Conservation (phyloP, 2,888 invertebrate species). For the Drosophila dives region DNA sequence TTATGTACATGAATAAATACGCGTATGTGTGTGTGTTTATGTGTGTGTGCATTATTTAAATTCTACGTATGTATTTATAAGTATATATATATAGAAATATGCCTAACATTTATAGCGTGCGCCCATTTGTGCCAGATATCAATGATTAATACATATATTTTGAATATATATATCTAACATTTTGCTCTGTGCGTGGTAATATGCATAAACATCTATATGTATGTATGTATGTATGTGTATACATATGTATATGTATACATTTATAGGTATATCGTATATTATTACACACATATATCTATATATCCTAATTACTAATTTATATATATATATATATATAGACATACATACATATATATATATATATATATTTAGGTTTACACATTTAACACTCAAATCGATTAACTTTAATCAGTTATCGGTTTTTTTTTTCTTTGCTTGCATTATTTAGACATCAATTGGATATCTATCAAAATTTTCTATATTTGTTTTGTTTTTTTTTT, state of each 20-base stretch:
- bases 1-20: slow-evolving; percentile 72
- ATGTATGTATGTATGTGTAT: background rate
- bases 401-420: slow-evolving; percentile 22
- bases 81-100: slow-evolving; percentile 28
- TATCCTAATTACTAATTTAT: background rate
- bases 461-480: slow-evolving; percentile 45
- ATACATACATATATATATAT: slow-evolving; percentile 8
- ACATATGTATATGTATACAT: background rate
- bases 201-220: slow-evolving; percentile 23
- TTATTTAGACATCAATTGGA: slow-evolving; percentile 8
- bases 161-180: slow-evolving; percentile 71
- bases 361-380: slow-evolving; percentile 4
- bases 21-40: slow-evolving; percentile 26
- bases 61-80: slow-evolving; percentile 12
- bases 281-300: background rate
- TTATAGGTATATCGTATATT: background rate
- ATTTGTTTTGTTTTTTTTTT: background rate
- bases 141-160: slow-evolving; percentile 69
- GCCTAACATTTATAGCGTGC: slow-evolving; percentile 56
- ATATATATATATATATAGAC: slow-evolving; percentile 2
- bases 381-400: slow-evolving; percentile 48
- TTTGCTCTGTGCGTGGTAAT: slow-evolving; percentile 33
- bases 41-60: slow-evolving; percentile 20
- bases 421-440: background rate
- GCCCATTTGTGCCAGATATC: slow-evolving; percentile 49